Conservation (phyloP, 2,797 vertebrate species). For the Xenops minutus region DNA sequence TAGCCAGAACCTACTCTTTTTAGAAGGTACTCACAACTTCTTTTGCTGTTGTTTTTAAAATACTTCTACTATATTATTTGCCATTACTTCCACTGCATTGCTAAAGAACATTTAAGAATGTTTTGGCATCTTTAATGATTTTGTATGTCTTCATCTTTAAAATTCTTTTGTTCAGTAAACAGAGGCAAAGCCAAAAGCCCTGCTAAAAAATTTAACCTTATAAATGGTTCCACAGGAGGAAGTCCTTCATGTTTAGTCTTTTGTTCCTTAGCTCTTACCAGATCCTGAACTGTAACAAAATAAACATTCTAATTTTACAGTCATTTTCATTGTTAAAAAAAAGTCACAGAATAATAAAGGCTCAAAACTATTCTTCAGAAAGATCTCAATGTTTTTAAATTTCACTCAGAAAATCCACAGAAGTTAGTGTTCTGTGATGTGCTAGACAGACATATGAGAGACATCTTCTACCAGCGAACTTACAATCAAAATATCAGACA, state of each 20-base stretch:
- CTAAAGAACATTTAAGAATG: neutral
- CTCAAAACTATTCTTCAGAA: neutral
- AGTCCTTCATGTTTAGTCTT: neutral
- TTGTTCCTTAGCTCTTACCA: neutral
- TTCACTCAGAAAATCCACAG: neutral
- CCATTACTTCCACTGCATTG: neutral
- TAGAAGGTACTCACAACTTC: accelerated
- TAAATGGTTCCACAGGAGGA: neutral
- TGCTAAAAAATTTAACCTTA: neutral
- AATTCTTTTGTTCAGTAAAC: neutral
- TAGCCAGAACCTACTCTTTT: neutral
- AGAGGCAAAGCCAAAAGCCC: neutral
- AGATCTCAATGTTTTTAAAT: neutral
- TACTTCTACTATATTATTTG: neutral
- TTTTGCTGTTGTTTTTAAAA: neutral
- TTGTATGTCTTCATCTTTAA: neutral
- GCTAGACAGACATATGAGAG: neutral
- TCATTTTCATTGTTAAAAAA: neutral
- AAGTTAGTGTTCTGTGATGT: neutral
- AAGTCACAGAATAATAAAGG: neutral
- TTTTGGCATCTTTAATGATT: neutral
- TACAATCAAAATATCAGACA: neutral
- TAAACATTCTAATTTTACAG: neutral
- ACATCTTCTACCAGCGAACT: neutral
- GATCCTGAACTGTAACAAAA: neutral